Conservation (phyloP, 1,140 invertebrate species). For the Bombus pyrosoma region DNA sequence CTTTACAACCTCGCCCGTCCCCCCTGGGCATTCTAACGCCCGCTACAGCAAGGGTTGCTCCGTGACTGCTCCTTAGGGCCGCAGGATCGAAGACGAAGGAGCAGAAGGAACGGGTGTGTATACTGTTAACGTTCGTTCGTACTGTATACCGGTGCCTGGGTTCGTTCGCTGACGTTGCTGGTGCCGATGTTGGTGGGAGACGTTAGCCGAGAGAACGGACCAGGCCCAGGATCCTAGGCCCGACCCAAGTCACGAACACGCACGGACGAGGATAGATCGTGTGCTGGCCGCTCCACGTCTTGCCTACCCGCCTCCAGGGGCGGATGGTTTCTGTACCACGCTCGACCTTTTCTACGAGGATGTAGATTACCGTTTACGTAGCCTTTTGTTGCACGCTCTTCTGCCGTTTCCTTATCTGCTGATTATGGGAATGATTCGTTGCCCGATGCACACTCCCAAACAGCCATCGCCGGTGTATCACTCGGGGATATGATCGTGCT, state of each 20-base stretch:
- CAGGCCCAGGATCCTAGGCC: conserved; percentile 40
- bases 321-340: conserved; percentile 42
- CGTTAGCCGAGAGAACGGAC: conserved; percentile 43
- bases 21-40: conserved; percentile 68
- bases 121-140: conserved; percentile 17
- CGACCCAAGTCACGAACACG: conserved; percentile 69
- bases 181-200: conserved; percentile 21
- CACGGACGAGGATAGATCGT: conserved; percentile 68
- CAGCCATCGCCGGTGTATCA: background rate
- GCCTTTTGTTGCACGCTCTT: conserved; percentile 26
- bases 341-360: conserved; percentile 52
- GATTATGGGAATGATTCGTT: conserved; percentile 42
- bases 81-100: conserved; percentile 64
- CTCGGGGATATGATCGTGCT: background rate
- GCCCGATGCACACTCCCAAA: background rate
- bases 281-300: conserved; percentile 31
- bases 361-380: conserved; percentile 54
- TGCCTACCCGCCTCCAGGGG: conserved; percentile 62
- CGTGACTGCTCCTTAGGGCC: conserved; percentile 69
- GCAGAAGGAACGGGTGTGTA: conserved; percentile 49
- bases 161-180: background rate
- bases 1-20: conserved; percentile 59
- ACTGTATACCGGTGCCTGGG: background rate
- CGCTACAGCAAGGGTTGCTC: conserved; percentile 68
- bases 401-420: conserved; percentile 44